Percentiles rank a stretch among this genome's conserved stretches.
These are phyloP conservation scores for Glyptemys insculpta DNA, from an alignment of 2,797 vertebrate genomes.

Conservation along the genomic window DNA sequence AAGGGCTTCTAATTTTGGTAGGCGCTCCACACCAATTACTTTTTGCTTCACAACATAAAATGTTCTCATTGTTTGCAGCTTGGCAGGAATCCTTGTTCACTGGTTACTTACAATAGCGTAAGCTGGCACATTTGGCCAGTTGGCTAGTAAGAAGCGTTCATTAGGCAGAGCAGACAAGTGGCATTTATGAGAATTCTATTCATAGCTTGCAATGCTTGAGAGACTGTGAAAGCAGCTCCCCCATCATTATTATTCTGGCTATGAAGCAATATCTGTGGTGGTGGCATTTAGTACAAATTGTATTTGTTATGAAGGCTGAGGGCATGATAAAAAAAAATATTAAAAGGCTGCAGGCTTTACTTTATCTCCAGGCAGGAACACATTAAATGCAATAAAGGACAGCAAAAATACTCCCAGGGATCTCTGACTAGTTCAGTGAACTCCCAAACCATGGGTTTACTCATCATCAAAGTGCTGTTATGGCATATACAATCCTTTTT, in stretches of 20 bases:
- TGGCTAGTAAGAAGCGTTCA: background rate
- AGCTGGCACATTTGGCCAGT: background rate
- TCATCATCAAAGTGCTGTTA: background rate
- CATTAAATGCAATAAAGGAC: conserved; percentile 11
- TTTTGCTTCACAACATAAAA: background rate
- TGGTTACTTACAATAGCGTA: background rate
- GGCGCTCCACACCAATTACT: background rate
- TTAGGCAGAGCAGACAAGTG: background rate
- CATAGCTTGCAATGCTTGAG: background rate
- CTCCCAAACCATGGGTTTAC: background rate
- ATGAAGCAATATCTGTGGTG: background rate
- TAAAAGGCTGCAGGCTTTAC: background rate
- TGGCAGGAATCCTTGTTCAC: background rate
- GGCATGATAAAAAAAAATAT: background rate
- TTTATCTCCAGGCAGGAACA: background rate
- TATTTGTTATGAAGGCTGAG: conserved; percentile 15
- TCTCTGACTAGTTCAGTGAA: background rate
- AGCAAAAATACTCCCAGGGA: background rate
- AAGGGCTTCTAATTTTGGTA: background rate
- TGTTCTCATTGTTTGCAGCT: background rate
- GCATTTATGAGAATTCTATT: background rate
- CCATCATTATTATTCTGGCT: background rate
- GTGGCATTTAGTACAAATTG: background rate
- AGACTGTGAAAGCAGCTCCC: background rate
- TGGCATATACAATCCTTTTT: background rate